A percentile compares a stretch with the other conserved stretches of the same genome.
phyloP scores from a whole-genome alignment of 2,888 invertebrate genomes.

The Tachystola acroxantha region DNA sequence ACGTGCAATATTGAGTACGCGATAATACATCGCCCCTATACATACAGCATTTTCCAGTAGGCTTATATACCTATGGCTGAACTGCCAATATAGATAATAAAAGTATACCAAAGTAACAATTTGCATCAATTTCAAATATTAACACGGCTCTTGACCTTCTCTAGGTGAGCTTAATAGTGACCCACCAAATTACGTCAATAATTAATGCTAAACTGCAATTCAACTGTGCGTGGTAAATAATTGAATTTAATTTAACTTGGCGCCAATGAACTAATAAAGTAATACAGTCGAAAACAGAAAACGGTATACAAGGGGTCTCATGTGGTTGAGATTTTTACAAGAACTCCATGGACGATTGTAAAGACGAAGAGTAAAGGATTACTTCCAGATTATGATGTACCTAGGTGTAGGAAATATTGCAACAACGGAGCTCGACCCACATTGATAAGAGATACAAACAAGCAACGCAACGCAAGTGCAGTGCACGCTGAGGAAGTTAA shows the following conservation, averaged over 20 bases:
- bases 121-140: conserved; percentile 29
- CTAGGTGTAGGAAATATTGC: conserved; percentile 51
- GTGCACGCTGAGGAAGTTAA: conserved; percentile 32
- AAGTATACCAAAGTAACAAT: conserved; percentile 8
- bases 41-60: conserved; percentile 11
- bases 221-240: conserved; percentile 20
- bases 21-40: conserved; percentile 44
- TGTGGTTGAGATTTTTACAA: not conserved
- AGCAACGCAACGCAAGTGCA: conserved; percentile 20
- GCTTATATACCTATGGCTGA: not conserved
- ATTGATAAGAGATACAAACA: conserved; percentile 62
- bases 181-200: conserved; percentile 37
- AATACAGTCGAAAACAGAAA: no score
- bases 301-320: no score
- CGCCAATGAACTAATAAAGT: no score
- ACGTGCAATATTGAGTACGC: conserved; percentile 36
- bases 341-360: no score
- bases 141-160: conserved; percentile 44
- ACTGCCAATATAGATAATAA: no score
- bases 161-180: conserved; percentile 55
- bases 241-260: conserved; percentile 19
- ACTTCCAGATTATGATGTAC: not conserved
- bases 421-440: conserved; percentile 55
- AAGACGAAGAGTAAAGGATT: not conserved
- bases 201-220: conserved; percentile 46